Conservation (phyloP, 2,797 vertebrate species). For the Meriones psammophilus region DNA sequence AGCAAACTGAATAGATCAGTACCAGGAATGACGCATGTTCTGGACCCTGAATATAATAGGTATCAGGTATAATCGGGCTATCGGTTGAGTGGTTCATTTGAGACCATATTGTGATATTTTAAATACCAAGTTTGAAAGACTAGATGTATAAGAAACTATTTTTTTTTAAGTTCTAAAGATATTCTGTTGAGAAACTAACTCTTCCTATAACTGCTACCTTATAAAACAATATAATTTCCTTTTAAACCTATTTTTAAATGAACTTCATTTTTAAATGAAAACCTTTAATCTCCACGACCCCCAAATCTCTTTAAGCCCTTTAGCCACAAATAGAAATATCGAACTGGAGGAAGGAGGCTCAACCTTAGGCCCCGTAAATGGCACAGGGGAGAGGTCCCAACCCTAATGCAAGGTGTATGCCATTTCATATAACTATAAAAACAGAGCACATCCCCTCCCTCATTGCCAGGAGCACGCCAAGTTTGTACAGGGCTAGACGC, state of each 20-base stretch:
- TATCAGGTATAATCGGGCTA: background rate
- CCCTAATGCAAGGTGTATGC: background rate
- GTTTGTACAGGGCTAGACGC: background rate
- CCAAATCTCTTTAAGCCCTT: background rate
- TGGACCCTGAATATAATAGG: background rate
- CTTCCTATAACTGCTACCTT: background rate
- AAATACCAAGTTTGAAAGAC: background rate
- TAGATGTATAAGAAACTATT: background rate
- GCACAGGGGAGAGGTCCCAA: background rate
- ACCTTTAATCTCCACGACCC: background rate
- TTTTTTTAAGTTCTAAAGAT: background rate
- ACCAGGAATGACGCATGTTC: background rate
- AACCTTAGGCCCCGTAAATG: background rate
- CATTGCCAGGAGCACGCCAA: background rate
- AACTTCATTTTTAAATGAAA: background rate
- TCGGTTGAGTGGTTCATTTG: background rate
- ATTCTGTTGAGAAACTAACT: background rate
- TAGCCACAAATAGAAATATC: background rate
- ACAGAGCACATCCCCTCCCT: background rate
- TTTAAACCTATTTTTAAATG: slow-evolving; percentile 25
- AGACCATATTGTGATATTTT: background rate
- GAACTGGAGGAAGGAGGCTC: background rate
- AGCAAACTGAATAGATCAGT: background rate
- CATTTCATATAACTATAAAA: background rate
- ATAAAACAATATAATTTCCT: background rate